These are phyloP conservation scores for Alexandromys fortis DNA, from an alignment of 2,113 vertebrate genomes.

Conservation along the genomic window DNA sequence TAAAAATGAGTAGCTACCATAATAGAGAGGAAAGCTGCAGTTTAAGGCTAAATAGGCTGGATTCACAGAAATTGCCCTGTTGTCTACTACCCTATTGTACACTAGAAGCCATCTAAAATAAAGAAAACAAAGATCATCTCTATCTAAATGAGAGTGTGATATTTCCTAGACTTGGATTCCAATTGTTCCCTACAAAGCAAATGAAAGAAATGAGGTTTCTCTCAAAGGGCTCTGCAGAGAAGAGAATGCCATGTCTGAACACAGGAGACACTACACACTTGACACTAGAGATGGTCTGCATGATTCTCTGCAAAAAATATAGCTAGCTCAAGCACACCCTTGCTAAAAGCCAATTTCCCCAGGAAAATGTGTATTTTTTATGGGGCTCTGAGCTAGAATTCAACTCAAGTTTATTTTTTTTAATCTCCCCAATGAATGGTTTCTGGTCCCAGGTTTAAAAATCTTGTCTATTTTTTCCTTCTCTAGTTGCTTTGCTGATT, in stretches of 20 bases:
- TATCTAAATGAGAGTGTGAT: not conserved
- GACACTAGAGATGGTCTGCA: slow-evolving; percentile 55
- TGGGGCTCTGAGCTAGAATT: not conserved
- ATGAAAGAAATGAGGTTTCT: slow-evolving; percentile 52
- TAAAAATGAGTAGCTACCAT: not conserved
- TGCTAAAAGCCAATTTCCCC: not conserved
- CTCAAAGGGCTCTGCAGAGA: slow-evolving; percentile 39
- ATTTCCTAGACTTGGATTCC: slow-evolving; percentile 36
- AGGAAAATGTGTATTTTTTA: not conserved
- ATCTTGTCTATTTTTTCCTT: not conserved
- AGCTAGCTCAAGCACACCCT: slow-evolving; percentile 26
- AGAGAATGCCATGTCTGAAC: not conserved
- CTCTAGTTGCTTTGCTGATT: not conserved
- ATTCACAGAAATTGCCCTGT: not conserved
- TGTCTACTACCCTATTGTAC: not conserved
- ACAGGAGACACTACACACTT: not conserved
- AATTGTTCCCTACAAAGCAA: slow-evolving; percentile 9
- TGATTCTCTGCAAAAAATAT: slow-evolving; percentile 41
- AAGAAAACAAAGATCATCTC: not conserved
- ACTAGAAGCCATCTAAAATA: slow-evolving; percentile 3
- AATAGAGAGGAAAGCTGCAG: not conserved
- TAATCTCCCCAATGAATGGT: not conserved
- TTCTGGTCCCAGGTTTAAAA: not conserved
- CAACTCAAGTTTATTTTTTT: slow-evolving; percentile 2
- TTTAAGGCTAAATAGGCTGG: not conserved